phyloP scores from a whole-genome alignment of 2,888 invertebrate species.

The Amphipoea oculea region DNA sequence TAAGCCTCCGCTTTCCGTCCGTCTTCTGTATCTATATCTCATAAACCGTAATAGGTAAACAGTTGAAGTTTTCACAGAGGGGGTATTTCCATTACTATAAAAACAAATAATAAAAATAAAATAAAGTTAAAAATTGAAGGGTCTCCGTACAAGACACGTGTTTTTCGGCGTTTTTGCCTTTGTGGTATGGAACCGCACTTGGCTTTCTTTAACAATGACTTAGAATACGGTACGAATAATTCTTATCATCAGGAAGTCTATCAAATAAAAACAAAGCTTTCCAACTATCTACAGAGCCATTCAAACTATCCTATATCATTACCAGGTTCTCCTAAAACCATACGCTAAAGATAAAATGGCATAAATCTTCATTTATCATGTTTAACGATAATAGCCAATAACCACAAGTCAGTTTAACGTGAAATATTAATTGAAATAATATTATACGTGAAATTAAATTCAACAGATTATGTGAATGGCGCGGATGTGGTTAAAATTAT shows the following conservation, averaged over 20 bases:
- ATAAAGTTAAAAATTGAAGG: neutral
- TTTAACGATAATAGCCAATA: constrained; percentile 42
- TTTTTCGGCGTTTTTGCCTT: too few species aligned
- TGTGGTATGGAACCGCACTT: too few species aligned
- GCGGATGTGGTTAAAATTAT: constrained; percentile 53
- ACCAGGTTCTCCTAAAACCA: neutral
- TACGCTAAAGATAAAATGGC: neutral
- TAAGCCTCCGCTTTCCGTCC: neutral
- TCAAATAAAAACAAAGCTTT: neutral
- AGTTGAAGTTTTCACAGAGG: neutral
- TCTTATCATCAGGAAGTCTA: neutral
- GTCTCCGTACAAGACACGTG: neutral
- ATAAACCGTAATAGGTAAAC: neutral
- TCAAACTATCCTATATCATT: neutral
- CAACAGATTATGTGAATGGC: constrained; percentile 67
- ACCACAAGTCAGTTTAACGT: constrained; percentile 49
- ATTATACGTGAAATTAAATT: constrained; percentile 52
- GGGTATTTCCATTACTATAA: neutral
- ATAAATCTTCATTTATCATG: constrained; percentile 19
- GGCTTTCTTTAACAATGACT: neutral
- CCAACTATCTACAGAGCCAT: neutral
- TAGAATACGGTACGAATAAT: neutral
- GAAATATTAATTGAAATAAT: constrained; percentile 60
- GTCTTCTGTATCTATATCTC: neutral
- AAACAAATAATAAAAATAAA: neutral